A percentile compares a stretch with the other conserved stretches of the same genome.
These are phyloP conservation scores for Amazonetta brasiliensis DNA, from an alignment of 2,797 vertebrate genomes.

Conservation along the genomic window DNA sequence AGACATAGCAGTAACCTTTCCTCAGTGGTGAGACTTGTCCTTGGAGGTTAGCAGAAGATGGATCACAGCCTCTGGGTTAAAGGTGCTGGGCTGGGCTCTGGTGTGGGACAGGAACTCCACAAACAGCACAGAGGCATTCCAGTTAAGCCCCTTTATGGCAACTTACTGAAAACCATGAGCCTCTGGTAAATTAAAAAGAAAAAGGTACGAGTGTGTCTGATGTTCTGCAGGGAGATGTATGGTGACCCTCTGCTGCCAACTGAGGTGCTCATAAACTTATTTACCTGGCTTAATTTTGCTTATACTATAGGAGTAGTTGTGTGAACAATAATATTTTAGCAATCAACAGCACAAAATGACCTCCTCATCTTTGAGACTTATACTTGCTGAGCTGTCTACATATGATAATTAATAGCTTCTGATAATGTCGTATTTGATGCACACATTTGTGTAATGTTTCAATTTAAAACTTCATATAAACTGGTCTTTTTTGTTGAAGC, in stretches of 20 bases:
- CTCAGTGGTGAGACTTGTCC: neutral
- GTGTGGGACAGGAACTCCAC: neutral
- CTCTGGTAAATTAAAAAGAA: neutral
- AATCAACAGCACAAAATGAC: neutral
- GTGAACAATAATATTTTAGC: neutral
- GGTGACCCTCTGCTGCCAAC: neutral
- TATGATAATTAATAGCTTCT: neutral
- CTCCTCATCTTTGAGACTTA: neutral
- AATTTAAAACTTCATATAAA: neutral
- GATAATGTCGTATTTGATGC: neutral
- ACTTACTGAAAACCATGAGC: neutral
- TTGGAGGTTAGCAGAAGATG: accelerated
- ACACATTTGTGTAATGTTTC: neutral
- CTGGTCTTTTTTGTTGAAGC: neutral
- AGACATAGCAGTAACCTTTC: neutral
- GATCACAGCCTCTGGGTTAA: neutral
- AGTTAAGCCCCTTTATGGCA: neutral
- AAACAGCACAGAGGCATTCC: neutral
- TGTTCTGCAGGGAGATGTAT: accelerated
- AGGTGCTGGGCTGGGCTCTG: neutral
- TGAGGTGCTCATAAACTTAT: neutral
- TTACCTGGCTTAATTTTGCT: neutral
- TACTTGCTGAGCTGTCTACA: neutral
- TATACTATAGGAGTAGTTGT: neutral
- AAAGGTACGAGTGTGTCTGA: neutral